Conservation (phyloP, 2,888 invertebrate species). For the Lypha dubia region DNA sequence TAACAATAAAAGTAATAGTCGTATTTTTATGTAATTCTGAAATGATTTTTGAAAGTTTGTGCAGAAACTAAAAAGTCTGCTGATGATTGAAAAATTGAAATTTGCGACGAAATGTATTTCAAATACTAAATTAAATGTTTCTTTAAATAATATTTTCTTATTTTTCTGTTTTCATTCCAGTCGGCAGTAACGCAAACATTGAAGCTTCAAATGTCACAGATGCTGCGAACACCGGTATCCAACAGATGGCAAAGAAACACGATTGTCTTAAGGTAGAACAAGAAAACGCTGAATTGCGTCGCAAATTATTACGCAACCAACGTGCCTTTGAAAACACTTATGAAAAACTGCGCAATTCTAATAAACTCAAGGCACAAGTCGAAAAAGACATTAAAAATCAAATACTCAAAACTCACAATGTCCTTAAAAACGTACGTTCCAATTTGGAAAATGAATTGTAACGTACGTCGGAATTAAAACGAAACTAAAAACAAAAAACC, state of each 20-base stretch:
- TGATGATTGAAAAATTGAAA: too few species aligned
- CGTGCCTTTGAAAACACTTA: slow-evolving; percentile 91
- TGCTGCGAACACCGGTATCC: slow-evolving; percentile 14
- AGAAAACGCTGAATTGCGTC: slow-evolving; percentile 89
- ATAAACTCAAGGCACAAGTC: slow-evolving; percentile 91
- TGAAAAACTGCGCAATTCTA: slow-evolving; percentile 89
- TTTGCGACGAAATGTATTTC: too few species aligned
- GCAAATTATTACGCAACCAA: slow-evolving; percentile 88
- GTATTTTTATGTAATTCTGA: too few species aligned
- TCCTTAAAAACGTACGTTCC: slow-evolving; percentile 89
- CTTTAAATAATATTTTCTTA: background rate
- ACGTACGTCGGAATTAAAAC: slow-evolving; percentile 72
- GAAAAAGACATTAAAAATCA: slow-evolving; percentile 93
- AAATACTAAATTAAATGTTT: too few species aligned
- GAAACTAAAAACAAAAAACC: background rate
- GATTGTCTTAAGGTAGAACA: slow-evolving; percentile 84
- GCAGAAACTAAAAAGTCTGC: too few species aligned
- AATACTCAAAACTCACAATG: slow-evolving; percentile 91
- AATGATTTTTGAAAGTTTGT: too few species aligned
- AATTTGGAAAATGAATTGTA: slow-evolving; percentile 86
- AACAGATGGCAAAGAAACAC: slow-evolving; percentile 74
- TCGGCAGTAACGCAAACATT: slow-evolving; percentile 60
- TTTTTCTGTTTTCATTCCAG: slow-evolving; percentile 41
- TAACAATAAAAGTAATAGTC: too few species aligned
- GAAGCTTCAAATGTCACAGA: slow-evolving; percentile 50